phyloP scores from a whole-genome alignment of 35 echinoderm and acorn worm genomes.

The Lytechinus variegatus region DNA sequence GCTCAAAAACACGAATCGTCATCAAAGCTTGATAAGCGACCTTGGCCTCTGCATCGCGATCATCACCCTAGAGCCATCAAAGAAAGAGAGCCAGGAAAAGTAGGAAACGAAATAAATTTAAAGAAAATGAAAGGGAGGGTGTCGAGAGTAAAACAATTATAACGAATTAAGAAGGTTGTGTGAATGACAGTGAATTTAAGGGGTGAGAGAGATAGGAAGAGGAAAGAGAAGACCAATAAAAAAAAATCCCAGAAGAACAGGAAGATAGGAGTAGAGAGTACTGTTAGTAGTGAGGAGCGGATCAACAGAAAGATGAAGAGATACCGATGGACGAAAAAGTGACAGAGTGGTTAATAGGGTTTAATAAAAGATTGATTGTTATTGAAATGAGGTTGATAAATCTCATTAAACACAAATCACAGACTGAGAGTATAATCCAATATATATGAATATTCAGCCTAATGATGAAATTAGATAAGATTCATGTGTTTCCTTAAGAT shows the following conservation, averaged over 20 bases:
- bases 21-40: constrained; percentile 61
- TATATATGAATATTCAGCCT: too few species aligned
- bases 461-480: too few species aligned
- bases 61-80: constrained; percentile 41
- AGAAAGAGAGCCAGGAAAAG: neutral
- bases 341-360: neutral
- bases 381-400: neutral
- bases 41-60: constrained; percentile 62
- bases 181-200: neutral
- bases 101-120: neutral
- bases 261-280: neutral
- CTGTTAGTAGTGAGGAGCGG: neutral
- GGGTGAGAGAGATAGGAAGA: neutral
- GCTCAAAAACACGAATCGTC: constrained; percentile 54
- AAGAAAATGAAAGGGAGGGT: neutral
- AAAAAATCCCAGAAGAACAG: too few species aligned
- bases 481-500: too few species aligned
- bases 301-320: neutral
- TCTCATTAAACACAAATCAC: too few species aligned
- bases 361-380: neutral
- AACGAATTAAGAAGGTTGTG: neutral
- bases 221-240: too few species aligned
- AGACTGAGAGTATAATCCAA: too few species aligned
- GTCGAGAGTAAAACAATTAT: neutral
- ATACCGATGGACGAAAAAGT: neutral